These are phyloP conservation scores for Myripristis jacobus DNA, from an alignment of 2,797 vertebrate species.

Conservation along the genomic window DNA sequence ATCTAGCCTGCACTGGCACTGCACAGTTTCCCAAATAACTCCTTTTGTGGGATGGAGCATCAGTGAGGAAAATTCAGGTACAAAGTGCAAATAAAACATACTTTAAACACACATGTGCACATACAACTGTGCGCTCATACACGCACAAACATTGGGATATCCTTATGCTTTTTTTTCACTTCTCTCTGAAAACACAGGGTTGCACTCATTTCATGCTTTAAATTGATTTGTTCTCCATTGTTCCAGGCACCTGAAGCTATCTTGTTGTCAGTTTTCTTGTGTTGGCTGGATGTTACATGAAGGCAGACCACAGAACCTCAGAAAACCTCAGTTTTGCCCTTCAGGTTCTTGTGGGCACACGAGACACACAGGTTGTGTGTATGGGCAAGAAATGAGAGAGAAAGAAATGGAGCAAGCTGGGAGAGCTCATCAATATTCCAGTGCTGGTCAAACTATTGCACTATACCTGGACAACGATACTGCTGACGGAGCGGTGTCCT, in stretches of 20 bases:
- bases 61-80: too few species aligned
- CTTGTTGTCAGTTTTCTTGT: conserved; percentile 13
- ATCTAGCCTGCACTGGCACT: conserved; percentile 2
- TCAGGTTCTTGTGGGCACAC: conserved; percentile 1
- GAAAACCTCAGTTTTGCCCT: conserved; percentile 19
- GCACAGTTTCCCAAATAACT: conserved; percentile 17
- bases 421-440: conserved; percentile 53
- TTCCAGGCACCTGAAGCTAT: conserved; percentile 3
- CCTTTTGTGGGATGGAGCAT: too few species aligned
- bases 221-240: conserved; percentile 11
- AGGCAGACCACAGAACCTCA: background rate
- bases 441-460: conserved; percentile 40
- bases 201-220: background rate
- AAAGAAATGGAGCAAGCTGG: conserved; percentile 16
- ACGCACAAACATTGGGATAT: conserved; percentile 15
- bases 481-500: conserved; percentile 50
- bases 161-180: conserved; percentile 17
- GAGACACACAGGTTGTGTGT: conserved; percentile 8
- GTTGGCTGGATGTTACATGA: conserved; percentile 14
- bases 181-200: background rate
- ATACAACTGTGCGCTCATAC: conserved; percentile 1
- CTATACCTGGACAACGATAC: conserved; percentile 56
- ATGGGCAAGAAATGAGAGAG: conserved; percentile 16
- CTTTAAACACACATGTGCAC: too few species aligned
- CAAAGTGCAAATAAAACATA: too few species aligned